Evolutionary conservation across 2,888 invertebrate species (phyloP).

Genomic region (Physocephala rufipes): DNA sequence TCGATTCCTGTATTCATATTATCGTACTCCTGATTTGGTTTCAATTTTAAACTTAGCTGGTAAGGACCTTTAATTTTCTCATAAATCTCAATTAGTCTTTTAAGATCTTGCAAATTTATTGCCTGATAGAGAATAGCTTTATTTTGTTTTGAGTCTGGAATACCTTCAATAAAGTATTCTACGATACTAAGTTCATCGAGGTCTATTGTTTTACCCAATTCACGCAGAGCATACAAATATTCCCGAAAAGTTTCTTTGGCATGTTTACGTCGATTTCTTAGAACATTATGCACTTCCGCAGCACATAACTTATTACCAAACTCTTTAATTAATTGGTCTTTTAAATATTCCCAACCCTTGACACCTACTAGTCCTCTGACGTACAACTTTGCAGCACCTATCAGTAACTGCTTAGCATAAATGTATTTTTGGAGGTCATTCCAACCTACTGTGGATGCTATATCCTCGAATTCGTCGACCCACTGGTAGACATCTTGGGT

Average conservation of each 20-base stretch:
- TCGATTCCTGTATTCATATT: background rate
- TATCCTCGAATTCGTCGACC: constrained; percentile 1
- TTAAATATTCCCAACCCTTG: background rate
- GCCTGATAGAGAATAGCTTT: constrained; percentile 20
- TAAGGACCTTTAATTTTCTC: constrained; percentile 6
- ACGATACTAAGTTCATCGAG: constrained; percentile 29
- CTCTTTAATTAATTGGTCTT: constrained; percentile 21
- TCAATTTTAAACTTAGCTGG: background rate
- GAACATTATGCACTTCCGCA: constrained; percentile 23
- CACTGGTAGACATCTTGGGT: background rate
- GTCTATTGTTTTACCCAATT: constrained; percentile 15
- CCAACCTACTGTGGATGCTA: constrained; percentile 5
- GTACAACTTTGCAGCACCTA: constrained; percentile 17
- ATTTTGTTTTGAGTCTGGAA: constrained; percentile 24
- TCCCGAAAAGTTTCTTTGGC: constrained; percentile 13
- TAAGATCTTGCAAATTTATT: background rate
- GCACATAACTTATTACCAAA: constrained; percentile 19
- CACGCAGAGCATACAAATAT: constrained; percentile 20
- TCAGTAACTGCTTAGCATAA: constrained; percentile 24
- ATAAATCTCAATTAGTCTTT: constrained; percentile 18
- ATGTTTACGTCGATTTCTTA: constrained; percentile 1
- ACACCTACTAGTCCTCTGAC: background rate
- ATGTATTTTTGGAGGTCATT: constrained; percentile 21
- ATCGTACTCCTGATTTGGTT: background rate
- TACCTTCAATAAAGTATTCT: constrained; percentile 29